Conservation (phyloP, 2,113 vertebrate genomes). For the Eublepharis macularius region DNA sequence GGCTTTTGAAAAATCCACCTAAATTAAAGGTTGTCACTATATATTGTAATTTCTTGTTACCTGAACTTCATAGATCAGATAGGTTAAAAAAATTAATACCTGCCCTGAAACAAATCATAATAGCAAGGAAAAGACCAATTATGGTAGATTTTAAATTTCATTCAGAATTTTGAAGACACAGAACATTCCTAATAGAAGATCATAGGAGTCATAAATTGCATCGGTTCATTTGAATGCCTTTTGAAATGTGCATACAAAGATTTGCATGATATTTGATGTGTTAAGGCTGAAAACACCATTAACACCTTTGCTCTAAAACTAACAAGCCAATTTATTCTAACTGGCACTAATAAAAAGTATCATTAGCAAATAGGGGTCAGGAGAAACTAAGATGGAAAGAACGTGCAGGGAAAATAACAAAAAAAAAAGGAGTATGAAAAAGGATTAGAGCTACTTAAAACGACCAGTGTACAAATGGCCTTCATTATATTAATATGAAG, state of each 20-base stretch:
- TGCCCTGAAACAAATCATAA: too few relatives aligned
- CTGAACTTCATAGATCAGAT: too few relatives aligned
- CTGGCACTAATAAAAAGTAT: slow-evolving; percentile 48
- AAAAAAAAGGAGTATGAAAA: slow-evolving; percentile 38
- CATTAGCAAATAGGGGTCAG: slow-evolving; percentile 51
- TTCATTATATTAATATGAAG: slow-evolving; percentile 47
- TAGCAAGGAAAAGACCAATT: too few relatives aligned
- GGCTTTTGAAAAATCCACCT: too few relatives aligned
- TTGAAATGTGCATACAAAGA: slow-evolving; percentile 22
- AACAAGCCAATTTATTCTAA: slow-evolving; percentile 60
- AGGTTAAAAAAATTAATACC: too few relatives aligned
- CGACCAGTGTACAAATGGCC: slow-evolving; percentile 38
- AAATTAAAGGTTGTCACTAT: too few relatives aligned
- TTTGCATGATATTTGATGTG: slow-evolving; percentile 42
- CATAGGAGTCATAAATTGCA: slow-evolving; percentile 20
- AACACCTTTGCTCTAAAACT: slow-evolving; percentile 53
- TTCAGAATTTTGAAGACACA: too few relatives aligned
- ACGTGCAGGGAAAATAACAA: slow-evolving; percentile 37
- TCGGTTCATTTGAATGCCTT: slow-evolving; percentile 16
- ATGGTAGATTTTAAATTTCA: too few relatives aligned
- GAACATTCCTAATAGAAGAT: slow-evolving; percentile 25
- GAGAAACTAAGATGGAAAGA: slow-evolving; percentile 39
- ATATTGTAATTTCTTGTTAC: too few relatives aligned
- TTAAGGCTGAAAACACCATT: slow-evolving; percentile 56
- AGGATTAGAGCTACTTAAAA: slow-evolving; percentile 45